Evolutionary conservation across 2,113 vertebrate genomes (phyloP), one percentile per base, ranked within the genome.

Genomic region (Galbula dea): DNA sequence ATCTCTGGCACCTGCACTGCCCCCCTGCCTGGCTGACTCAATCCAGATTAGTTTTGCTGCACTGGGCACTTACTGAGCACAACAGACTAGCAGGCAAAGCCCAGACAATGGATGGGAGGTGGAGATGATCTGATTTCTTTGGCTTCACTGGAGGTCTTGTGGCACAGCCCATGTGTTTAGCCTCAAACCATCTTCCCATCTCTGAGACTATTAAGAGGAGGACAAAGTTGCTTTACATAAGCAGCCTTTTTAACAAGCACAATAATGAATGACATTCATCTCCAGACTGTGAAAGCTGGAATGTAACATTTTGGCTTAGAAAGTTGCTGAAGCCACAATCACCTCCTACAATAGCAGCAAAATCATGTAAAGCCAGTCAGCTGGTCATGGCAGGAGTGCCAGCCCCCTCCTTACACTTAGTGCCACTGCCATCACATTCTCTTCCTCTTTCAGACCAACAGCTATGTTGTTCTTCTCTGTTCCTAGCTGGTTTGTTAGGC

Each of bases 1-100:
- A 15, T 30, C 71, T 55, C 22, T 0, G 23, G 10, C 2, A 17
- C 9, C 15, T 36, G 29, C 19, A 3, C 36, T 27, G 0, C 22
- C 30, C 39, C 15, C 7, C 0, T 37, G 67, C 59, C 51, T 27
- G 17, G 36, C 61, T 29, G 71, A n/a, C n/a, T 22, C 15, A 12
- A 0, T 3, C 18, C 43, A 8, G 21, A 9, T 2, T 6, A 46
- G 21, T 3, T 21, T 3, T 14, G 22, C 49, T 39, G 21, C 59
- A 43, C 46, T 3, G 12, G 32, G 71, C 34, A 24, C 45, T 37
- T 6, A 3, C 54, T 21, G 36, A 62, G 77, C 36, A 34, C 14
- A 15, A 46, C 58, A 52, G 26, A 4, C 19, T 39, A 27, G 26
- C 34, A 36, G 22, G 3, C 2, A 10, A 12, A 30, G 37, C 55